Base-by-base conservation (phyloP, 2,113 vertebrate species). In the Pterocles orientalis region DNA sequence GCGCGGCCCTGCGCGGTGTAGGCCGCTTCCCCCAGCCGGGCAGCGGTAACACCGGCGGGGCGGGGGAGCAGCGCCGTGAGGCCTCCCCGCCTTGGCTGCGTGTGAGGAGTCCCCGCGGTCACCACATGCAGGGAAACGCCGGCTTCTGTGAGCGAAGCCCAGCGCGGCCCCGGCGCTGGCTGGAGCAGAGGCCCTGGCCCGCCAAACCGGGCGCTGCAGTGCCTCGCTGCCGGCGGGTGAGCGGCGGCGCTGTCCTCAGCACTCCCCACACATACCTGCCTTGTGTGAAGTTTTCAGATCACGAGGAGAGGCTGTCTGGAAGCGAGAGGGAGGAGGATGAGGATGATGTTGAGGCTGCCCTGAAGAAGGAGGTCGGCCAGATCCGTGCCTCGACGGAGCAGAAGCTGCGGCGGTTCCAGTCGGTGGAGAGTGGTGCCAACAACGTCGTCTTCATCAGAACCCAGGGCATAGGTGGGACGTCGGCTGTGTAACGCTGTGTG, bases 401-500 rank as follows among this genome's bases (percentile, higher is more conserved):
- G 96, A 98, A 96, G 54, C 95, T 98, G 94, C 97, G 98, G 62
- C 98, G 99, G 68, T 99, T 99, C 97, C 98, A 98, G 97, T 99
- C 99, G 0, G 85, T 99, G 94, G 98, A 99, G 62, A 99, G 99
- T 1, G 99, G 99, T 4, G 99, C 99, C 2, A 99, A 99, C 97
- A 99, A 99, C 4, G 99, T 99, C 19, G 98, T 99, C 85, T 99
- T 99, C 97, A 99, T 99, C 90, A 98, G 97, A 82, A 99, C 99
- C 2, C 98, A 94, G n/a, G 98, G 99, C 71, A 98, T 99, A 86
- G 99, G 99, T 99, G 79, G 20, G 86, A 20, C 45, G 36, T 18
- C 3, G 2, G 0, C 19, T 29, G 50, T 0, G 0, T 26, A 6
- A 12, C 19, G n/a, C 53, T 57, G 50, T 20, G 48, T 33, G 54